Evolutionary conservation across 1,140 invertebrate species (phyloP).

Genomic region (Eumaeus atala): DNA sequence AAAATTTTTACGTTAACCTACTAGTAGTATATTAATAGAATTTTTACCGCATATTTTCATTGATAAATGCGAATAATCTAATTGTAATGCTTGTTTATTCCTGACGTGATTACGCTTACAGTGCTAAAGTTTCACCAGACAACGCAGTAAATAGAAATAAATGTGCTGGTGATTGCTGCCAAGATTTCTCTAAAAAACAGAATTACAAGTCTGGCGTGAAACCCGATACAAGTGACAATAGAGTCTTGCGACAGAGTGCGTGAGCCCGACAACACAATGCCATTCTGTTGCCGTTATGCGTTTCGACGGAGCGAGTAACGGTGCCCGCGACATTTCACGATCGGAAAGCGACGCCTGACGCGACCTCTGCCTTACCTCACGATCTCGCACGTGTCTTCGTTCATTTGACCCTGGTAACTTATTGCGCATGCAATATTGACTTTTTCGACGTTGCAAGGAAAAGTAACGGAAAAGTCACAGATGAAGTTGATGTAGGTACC

Average conservation of each 20-base stretch:
- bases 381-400: constrained; percentile 6
- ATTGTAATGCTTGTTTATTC: not conserved
- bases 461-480: too few species aligned
- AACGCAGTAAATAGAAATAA: not conserved
- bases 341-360: constrained; percentile 22
- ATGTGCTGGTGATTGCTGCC: constrained; percentile 5
- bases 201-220: constrained; percentile 11
- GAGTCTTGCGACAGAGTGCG: constrained; percentile 25
- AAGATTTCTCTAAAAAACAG: constrained; percentile 14
- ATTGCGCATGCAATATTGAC: not conserved
- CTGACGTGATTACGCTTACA: too few species aligned
- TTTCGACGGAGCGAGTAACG: constrained; percentile 26
- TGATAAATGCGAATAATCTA: not conserved
- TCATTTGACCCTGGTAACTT: constrained; percentile 9
- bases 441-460: too few species aligned
- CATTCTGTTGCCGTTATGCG: constrained; percentile 20
- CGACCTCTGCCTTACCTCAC: constrained; percentile 11
- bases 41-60: not conserved
- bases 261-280: constrained; percentile 25
- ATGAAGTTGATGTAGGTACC: too few species aligned
- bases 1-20: too few species aligned
- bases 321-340: constrained; percentile 46
- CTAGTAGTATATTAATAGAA: too few species aligned
- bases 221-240: constrained; percentile 14
- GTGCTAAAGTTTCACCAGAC: constrained; percentile 3